These are phyloP conservation scores for Antennarius striatus DNA, from an alignment of 2,113 vertebrate species.

Conservation along the genomic window DNA sequence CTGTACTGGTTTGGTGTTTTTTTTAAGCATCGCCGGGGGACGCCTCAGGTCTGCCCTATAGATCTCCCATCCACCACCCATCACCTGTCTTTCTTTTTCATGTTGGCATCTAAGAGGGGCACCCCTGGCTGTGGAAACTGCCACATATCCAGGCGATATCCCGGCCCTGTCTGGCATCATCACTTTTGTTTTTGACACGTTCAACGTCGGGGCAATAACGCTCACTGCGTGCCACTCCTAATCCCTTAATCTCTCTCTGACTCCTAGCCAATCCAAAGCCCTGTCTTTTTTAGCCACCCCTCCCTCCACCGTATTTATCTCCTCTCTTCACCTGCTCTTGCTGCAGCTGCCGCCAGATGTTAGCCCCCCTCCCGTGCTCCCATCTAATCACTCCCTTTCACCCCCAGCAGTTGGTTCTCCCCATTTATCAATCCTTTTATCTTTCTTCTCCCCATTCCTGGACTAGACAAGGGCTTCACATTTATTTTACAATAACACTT, in stretches of 20 bases:
- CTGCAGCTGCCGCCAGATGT: slow-evolving; percentile 27
- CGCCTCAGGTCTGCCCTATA: slow-evolving; percentile 35
- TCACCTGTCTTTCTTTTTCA: slow-evolving; percentile 26
- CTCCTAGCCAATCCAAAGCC: slow-evolving; percentile 23
- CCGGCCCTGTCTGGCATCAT: slow-evolving; percentile 32
- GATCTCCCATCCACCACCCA: slow-evolving; percentile 18
- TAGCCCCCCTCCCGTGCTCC: not conserved
- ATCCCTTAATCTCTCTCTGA: slow-evolving; percentile 46
- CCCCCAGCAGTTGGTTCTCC: slow-evolving; percentile 19
- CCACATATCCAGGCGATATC: slow-evolving; percentile 28
- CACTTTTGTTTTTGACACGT: slow-evolving; percentile 54
- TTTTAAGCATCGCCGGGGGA: slow-evolving; percentile 30
- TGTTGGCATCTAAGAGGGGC: slow-evolving; percentile 36
- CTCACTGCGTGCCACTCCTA: slow-evolving; percentile 23
- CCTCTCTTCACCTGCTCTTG: slow-evolving; percentile 40
- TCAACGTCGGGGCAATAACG: slow-evolving; percentile 39
- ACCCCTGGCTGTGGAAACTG: slow-evolving; percentile 32
- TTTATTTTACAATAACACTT: slow-evolving; percentile 47
- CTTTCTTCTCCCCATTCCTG: not conserved
- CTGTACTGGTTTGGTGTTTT: slow-evolving; percentile 15
- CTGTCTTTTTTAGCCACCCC: slow-evolving; percentile 5
- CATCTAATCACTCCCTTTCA: slow-evolving; percentile 6
- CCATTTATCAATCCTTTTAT: slow-evolving; percentile 14
- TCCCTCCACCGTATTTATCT: slow-evolving; percentile 18
- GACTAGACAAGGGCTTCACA: slow-evolving; percentile 41